A percentile compares a stretch with the other conserved stretches of the same genome.
Evolutionary conservation across 2,797 vertebrate genomes (phyloP).

Genomic region (Fistularia tabacaria): DNA sequence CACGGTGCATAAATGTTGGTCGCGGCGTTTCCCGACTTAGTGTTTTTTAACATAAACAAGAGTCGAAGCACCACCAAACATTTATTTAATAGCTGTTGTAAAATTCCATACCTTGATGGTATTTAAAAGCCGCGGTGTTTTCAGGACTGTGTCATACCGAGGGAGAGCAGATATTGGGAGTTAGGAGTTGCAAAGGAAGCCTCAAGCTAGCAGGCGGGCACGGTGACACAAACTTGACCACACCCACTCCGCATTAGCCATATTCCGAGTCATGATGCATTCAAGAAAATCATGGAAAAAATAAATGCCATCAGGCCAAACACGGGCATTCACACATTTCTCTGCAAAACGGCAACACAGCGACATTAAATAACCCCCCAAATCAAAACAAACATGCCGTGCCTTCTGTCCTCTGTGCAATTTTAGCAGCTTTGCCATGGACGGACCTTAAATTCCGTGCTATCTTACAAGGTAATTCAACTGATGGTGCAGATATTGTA

Average conservation of each 20-base stretch:
- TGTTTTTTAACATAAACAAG: background rate
- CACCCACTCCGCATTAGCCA: conserved; percentile 33
- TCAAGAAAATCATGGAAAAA: background rate
- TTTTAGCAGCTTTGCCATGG: no score
- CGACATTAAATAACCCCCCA: no score
- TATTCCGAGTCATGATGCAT: conserved; percentile 24
- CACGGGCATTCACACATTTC: no score
- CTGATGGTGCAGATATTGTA: no score
- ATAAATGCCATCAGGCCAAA: background rate
- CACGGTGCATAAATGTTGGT: background rate
- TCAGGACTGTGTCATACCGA: background rate
- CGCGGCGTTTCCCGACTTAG: background rate
- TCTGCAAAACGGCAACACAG: no score
- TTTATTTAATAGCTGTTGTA: no score
- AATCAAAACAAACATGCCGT: no score
- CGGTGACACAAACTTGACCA: conserved; percentile 21
- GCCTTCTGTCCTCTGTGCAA: no score
- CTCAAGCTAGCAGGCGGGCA: conserved; percentile 22
- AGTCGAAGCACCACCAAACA: no score
- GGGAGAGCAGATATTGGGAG: background rate
- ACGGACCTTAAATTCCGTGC: no score
- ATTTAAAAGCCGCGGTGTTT: background rate
- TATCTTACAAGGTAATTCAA: no score
- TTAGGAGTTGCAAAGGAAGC: background rate
- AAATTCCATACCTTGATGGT: no score